Percentiles rank a stretch among this genome's conserved stretches.
phyloP scores from a whole-genome alignment of 2,113 vertebrate species.

The Gadus chalcogrammus region DNA sequence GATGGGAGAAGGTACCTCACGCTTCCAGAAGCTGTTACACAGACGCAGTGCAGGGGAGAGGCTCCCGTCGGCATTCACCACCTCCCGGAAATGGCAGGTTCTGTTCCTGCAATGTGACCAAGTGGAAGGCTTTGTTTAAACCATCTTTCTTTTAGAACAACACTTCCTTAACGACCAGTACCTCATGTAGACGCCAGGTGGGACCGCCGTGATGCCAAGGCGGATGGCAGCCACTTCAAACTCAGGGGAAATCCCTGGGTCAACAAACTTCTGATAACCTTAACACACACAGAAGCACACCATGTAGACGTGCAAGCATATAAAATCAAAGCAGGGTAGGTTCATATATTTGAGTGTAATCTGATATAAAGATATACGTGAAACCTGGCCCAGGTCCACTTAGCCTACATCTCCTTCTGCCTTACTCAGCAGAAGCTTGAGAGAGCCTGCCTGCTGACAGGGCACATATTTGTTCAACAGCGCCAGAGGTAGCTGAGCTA shows the following conservation, averaged over 20 bases:
- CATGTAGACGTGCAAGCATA: not conserved
- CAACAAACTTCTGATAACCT: conserved; percentile 83
- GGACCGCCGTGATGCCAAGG: conserved; percentile 80
- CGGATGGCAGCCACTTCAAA: conserved; percentile 68
- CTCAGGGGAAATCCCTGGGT: conserved; percentile 77
- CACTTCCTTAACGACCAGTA: conserved; percentile 36
- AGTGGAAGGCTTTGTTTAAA: too few relatives aligned
- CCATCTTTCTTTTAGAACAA: not conserved
- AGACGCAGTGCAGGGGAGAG: conserved; percentile 75
- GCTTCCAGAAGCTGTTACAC: conserved; percentile 95
- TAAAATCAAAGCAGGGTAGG: not conserved
- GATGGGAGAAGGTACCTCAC: conserved; percentile 71
- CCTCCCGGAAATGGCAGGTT: conserved; percentile 71
- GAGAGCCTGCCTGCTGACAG: conserved; percentile 45
- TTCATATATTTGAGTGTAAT: too few relatives aligned
- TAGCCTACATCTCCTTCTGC: conserved; percentile 26
- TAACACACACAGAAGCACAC: conserved; percentile 5
- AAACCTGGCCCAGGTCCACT: not conserved
- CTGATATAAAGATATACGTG: too few relatives aligned
- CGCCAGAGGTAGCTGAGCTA: conserved; percentile 51
- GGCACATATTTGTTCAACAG: conserved; percentile 48
- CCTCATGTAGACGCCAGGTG: conserved; percentile 87
- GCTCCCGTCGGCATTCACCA: conserved; percentile 39
- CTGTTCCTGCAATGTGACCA: conserved; percentile 67
- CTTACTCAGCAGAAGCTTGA: conserved; percentile 54